Base-by-base conservation (phyloP, 2,797 vertebrate species). In the Spatula clypeata region DNA sequence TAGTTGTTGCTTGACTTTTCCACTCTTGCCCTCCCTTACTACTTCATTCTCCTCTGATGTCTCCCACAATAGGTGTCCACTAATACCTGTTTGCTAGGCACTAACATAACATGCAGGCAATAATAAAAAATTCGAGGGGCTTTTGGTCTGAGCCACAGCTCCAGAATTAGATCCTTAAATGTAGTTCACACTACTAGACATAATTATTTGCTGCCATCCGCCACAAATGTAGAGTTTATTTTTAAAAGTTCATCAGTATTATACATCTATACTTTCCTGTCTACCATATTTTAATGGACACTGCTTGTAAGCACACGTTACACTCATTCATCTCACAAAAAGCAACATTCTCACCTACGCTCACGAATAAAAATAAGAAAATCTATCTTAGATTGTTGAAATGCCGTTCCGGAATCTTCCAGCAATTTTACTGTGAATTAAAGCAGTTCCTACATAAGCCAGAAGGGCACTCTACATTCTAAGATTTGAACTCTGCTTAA, bases 401-500 rank as follows among this genome's bases (percentile, higher is more conserved):
- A 36, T 88, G 21, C 14, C 40, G 77, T 79, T 19, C 44, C 17
- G 44, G 27, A 82, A 70, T 29, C 19, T 65, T 72, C 70, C 14
- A 88, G 36, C 17, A 61, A 53, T 79, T 88, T 80, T 66, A 34
- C 31, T 66, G 26, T 53, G 44, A 79, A 95, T 82, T 69, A 76
- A 77, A 93, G 49, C 23, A 75, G 34, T 80, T 86, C 51, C 45
- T 57, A 57, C 31, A 51, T 10, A 82, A 72, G n/a, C 79, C 27
- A 89, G 66, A 91, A 97, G 86, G 24, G 24, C n/a, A 82, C 57
- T 88, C 32, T 42, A 61, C 32, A 49, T 90, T 80, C 72, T 81
- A 55, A 91, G 51, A 23, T 73, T 90, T 90, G 80, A 94, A 34
- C 20, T 86, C 69, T 84, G 51, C 51, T 51, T 94, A 96, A 85